Conservation (phyloP, 1,140 invertebrate species). For the Lysiphlebus fabarum region DNA sequence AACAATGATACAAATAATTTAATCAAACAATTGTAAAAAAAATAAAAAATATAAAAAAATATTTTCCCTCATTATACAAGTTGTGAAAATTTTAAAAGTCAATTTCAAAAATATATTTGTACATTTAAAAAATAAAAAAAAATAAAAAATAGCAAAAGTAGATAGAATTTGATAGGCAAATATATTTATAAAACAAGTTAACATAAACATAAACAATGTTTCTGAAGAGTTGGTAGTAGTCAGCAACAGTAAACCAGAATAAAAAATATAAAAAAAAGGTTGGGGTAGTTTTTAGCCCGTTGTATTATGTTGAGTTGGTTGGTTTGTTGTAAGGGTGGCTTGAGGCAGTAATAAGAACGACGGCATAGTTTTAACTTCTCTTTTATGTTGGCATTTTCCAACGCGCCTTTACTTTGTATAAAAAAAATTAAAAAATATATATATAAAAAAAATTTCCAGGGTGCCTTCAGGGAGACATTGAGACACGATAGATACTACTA, state of each 20-base stretch:
- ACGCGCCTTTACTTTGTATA: conserved; percentile 40
- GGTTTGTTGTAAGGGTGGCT: conserved; percentile 40
- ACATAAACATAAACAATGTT: too few relatives aligned
- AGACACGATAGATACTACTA: conserved; percentile 42
- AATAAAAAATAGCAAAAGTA: too few relatives aligned
- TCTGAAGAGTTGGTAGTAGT: conserved; percentile 15
- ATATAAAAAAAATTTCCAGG: conserved; percentile 55
- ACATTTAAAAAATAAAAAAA: too few relatives aligned
- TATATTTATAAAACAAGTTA: too few relatives aligned
- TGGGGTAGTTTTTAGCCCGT: conserved; percentile 11
- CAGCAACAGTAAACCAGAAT: conserved; percentile 16
- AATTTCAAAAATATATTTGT: too few relatives aligned
- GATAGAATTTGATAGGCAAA: too few relatives aligned
- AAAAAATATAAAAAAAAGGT: conserved; percentile 29
- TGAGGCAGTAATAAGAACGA: conserved; percentile 56
- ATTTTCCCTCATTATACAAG: conserved; percentile 30
- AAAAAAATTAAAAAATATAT: conserved; percentile 43
- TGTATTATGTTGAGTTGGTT: conserved; percentile 11
- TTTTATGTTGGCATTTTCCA: conserved; percentile 54
- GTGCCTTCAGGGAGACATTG: conserved; percentile 55
- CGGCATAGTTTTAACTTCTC: conserved; percentile 58
- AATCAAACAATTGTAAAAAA: neutral
- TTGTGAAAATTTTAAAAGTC: neutral
- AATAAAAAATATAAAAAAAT: conserved; percentile 3
- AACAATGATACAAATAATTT: too few relatives aligned